A percentile compares a stretch with the other conserved stretches of the same genome.
These are phyloP conservation scores for Pterocles burchelli DNA, from an alignment of 2,113 vertebrate genomes.

Conservation along the genomic window DNA sequence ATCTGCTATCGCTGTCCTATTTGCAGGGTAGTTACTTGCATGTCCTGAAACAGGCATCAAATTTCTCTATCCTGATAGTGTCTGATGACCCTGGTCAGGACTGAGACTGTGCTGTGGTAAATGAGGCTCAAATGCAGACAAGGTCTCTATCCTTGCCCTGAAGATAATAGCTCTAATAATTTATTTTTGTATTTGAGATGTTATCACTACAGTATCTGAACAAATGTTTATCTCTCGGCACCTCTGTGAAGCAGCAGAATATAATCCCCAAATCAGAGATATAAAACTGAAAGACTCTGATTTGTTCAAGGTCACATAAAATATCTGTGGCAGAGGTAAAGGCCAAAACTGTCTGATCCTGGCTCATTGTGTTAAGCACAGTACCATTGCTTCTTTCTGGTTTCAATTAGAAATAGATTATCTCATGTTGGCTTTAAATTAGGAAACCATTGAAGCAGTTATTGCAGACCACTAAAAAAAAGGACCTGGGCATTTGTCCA, in stretches of 20 bases:
- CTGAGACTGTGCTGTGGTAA: background rate
- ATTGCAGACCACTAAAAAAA: background rate
- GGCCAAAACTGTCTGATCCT: background rate
- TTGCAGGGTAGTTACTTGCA: background rate
- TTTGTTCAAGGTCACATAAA: slow-evolving; percentile 41
- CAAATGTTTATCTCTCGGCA: slow-evolving; percentile 23
- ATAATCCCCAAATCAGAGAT: slow-evolving; percentile 55
- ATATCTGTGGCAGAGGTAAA: background rate
- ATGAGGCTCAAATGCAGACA: background rate
- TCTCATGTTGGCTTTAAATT: background rate
- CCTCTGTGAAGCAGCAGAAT: slow-evolving; percentile 26
- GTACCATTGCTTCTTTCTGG: background rate
- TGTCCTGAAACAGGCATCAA: background rate
- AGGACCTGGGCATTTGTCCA: background rate
- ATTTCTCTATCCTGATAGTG: background rate
- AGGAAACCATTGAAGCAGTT: background rate
- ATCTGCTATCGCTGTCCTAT: background rate
- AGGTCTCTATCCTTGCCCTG: background rate
- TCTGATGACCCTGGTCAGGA: background rate
- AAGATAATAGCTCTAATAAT: slow-evolving; percentile 38
- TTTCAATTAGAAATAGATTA: slow-evolving; percentile 31
- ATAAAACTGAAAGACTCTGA: slow-evolving; percentile 48
- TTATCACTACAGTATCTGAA: slow-evolving; percentile 32
- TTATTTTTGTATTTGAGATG: slow-evolving; percentile 46
- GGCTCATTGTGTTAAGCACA: background rate